Evolutionary conservation across 2,797 vertebrate genomes (phyloP).

Genomic region (Malurus leucopterus): DNA sequence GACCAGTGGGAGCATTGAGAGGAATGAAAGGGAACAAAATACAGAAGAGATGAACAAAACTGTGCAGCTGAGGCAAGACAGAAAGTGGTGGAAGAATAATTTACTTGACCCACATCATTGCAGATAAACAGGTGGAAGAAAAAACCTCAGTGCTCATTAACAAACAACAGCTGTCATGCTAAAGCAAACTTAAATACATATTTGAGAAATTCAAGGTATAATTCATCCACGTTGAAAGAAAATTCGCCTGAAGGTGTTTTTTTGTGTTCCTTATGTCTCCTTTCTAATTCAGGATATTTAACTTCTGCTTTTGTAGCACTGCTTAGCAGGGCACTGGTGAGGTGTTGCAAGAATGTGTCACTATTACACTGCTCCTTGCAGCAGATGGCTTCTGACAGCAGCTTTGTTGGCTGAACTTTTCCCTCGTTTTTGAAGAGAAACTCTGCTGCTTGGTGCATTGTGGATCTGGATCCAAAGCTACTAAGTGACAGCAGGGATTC

Average conservation of each 20-base stretch:
- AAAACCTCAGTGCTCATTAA: not conserved
- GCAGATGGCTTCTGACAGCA: constrained; percentile 38
- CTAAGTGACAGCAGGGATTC: constrained; percentile 32
- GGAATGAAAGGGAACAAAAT: not conserved
- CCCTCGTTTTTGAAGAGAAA: constrained; percentile 25
- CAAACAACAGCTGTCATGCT: not conserved
- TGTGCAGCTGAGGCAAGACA: not conserved
- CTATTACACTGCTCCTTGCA: not conserved
- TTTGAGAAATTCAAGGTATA: not conserved
- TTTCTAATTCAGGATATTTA: not conserved
- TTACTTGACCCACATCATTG: not conserved
- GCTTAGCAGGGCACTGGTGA: not conserved
- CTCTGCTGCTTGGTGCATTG: constrained; percentile 25
- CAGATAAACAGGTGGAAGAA: not conserved
- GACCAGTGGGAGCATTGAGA: not conserved
- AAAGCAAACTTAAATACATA: not conserved
- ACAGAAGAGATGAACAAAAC: not conserved
- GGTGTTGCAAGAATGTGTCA: constrained; percentile 12
- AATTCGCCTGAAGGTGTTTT: not conserved
- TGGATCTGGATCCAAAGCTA: constrained; percentile 38
- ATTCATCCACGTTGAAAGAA: not conserved
- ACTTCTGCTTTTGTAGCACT: not conserved
- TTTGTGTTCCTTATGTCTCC: not conserved
- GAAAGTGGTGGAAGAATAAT: not conserved
- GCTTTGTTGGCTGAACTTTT: constrained; percentile 22